These are phyloP conservation scores for Balanococcus diminutus DNA, from an alignment of 2,888 invertebrate species.

Conservation along the genomic window DNA sequence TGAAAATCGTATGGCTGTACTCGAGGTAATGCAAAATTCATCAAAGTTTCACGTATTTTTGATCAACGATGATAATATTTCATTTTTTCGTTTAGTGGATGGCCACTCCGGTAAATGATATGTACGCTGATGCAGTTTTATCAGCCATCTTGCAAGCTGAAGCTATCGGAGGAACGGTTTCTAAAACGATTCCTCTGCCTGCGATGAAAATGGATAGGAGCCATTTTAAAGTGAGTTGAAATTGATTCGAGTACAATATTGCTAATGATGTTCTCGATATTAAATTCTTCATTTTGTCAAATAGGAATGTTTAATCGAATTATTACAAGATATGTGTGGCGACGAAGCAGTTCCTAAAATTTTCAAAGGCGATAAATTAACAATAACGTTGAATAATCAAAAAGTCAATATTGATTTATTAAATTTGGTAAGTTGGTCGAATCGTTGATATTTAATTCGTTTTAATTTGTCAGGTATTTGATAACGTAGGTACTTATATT, in stretches of 20 bases:
- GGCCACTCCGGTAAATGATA: slow-evolving; percentile 93
- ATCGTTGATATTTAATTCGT: background rate
- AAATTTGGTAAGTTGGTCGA: slow-evolving; percentile 70
- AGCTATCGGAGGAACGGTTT: slow-evolving; percentile 66
- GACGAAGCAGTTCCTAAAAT: slow-evolving; percentile 91
- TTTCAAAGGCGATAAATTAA: slow-evolving; percentile 86
- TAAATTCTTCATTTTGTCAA: background rate
- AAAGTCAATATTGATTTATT: slow-evolving; percentile 84
- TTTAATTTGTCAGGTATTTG: background rate
- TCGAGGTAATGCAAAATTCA: slow-evolving; percentile 69
- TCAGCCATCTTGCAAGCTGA: slow-evolving; percentile 87
- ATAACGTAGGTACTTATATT: too few relatives aligned
- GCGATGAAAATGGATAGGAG: slow-evolving; percentile 81
- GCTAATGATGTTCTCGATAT: background rate
- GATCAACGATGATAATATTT: background rate
- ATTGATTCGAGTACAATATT: background rate
- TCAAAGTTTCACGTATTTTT: background rate
- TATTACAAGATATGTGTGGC: slow-evolving; percentile 94
- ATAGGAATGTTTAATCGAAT: slow-evolving; percentile 84
- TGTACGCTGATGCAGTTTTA: slow-evolving; percentile 96
- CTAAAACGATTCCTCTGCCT: slow-evolving; percentile 68
- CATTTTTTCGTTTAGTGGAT: slow-evolving; percentile 71
- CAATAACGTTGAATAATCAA: slow-evolving; percentile 83
- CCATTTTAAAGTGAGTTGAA: slow-evolving; percentile 78
- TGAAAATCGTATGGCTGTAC: slow-evolving; percentile 79